A percentile compares a stretch with the other conserved stretches of the same genome.
Evolutionary conservation across 1,140 invertebrate species (phyloP).

Genomic region (Trichonephila inaurata): DNA sequence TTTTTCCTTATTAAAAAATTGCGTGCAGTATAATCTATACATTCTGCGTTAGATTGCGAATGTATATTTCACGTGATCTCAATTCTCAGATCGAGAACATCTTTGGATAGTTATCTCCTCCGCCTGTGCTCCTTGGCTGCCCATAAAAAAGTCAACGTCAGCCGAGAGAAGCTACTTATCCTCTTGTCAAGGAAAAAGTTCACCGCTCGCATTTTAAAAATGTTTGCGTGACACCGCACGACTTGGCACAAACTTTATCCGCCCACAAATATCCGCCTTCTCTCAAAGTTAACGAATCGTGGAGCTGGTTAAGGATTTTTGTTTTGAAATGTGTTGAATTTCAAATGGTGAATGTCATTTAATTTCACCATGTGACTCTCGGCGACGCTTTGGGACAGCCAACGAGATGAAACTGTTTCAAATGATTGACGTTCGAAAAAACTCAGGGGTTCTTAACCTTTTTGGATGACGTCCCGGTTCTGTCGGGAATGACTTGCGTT

Average conservation of each 20-base stretch:
- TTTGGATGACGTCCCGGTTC: background rate
- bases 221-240: conserved; percentile 12
- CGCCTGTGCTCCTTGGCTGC: too few relatives aligned
- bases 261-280: conserved; percentile 28
- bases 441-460: background rate
- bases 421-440: conserved; percentile 7
- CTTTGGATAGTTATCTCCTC: too few relatives aligned
- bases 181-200: conserved; percentile 24
- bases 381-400: background rate
- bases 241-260: conserved; percentile 16
- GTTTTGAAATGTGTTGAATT: conserved; percentile 41
- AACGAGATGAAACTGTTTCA: conserved; percentile 14
- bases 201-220: conserved; percentile 13
- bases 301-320: background rate
- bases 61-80: too few relatives aligned
- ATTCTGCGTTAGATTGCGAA: too few relatives aligned
- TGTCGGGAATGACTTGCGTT: background rate
- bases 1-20: too few relatives aligned
- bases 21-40: too few relatives aligned
- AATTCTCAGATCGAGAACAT: too few relatives aligned
- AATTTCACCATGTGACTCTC: conserved; percentile 12
- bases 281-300: conserved; percentile 9
- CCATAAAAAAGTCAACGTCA: too few relatives aligned
- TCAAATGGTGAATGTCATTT: conserved; percentile 31
- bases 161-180: background rate